A percentile compares a stretch with the other conserved stretches of the same genome.
These are phyloP conservation scores for Pachyseris speciosa DNA, from an alignment of 64 coral and sea anemone species.

Conservation along the genomic window DNA sequence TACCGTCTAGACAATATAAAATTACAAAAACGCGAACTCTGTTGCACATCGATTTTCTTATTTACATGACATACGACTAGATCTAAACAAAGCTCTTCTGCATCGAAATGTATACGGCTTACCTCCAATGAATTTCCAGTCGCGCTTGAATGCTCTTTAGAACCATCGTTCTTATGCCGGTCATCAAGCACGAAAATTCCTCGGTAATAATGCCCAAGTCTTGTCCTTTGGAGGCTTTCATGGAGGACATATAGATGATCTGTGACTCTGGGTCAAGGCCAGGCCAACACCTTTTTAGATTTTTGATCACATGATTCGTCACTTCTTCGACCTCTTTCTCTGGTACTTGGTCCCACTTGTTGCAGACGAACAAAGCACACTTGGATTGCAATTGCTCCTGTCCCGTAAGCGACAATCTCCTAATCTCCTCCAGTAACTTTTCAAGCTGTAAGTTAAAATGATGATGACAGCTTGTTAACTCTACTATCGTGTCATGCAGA, in stretches of 20 bases:
- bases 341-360: conserved; percentile 34
- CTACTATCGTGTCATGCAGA: no score
- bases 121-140: conserved; percentile 25
- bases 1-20: no score
- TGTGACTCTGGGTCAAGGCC: neutral
- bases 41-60: no score
- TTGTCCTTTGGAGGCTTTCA: neutral
- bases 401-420: neutral
- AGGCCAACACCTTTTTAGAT: neutral
- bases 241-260: conserved; percentile 4
- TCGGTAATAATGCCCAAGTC: neutral
- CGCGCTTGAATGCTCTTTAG: neutral
- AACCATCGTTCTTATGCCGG: neutral
- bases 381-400: neutral
- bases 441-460: neutral
- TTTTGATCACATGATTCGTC: neutral
- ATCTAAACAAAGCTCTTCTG: no score
- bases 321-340: neutral
- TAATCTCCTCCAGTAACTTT: neutral
- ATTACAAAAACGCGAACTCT: no score
- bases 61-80: no score
- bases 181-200: neutral
- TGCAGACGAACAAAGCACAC: conserved; percentile 10
- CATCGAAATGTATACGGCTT: neutral
- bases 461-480: no score